Conservation (phyloP, 2,888 invertebrate species). For the Ophion slaviceki region DNA sequence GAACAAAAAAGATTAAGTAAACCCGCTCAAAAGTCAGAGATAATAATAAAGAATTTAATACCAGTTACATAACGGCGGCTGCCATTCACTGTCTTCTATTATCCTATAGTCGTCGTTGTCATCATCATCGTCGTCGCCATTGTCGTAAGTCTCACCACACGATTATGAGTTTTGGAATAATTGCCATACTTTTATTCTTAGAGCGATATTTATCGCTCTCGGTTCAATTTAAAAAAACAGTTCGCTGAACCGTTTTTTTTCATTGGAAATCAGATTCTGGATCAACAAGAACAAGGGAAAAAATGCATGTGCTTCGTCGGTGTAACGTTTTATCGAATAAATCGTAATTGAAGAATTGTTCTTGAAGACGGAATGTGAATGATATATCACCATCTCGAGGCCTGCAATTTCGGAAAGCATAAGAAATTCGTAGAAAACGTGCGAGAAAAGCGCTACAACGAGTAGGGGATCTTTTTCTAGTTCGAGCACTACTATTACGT, state of each 20-base stretch:
- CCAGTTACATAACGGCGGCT: conserved; percentile 76
- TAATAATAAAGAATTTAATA: conserved; percentile 83
- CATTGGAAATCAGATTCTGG: conserved; percentile 45
- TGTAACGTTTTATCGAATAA: conserved; percentile 67
- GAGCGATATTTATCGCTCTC: background rate
- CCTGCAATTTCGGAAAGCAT: background rate
- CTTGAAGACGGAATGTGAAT: conserved; percentile 16
- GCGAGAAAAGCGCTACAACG: background rate
- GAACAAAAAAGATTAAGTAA: conserved; percentile 69
- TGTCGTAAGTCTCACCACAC: conserved; percentile 31
- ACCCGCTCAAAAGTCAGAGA: conserved; percentile 81
- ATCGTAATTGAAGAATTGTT: conserved; percentile 56
- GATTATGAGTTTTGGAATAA: conserved; percentile 41
- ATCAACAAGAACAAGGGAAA: conserved; percentile 18
- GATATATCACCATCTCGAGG: background rate
- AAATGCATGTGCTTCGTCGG: conserved; percentile 63
- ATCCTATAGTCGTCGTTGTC: conserved; percentile 58
- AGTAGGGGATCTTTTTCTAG: background rate
- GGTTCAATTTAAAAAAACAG: background rate
- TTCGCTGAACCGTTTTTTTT: conserved; percentile 50
- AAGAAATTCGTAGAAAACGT: conserved; percentile 84
- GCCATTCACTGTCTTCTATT: conserved; percentile 66
- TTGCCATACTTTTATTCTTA: conserved; percentile 44
- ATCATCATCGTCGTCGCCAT: conserved; percentile 35
- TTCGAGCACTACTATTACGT: background rate